phyloP scores from a whole-genome alignment of 2,888 invertebrate species.

The Calameuta idolon region DNA sequence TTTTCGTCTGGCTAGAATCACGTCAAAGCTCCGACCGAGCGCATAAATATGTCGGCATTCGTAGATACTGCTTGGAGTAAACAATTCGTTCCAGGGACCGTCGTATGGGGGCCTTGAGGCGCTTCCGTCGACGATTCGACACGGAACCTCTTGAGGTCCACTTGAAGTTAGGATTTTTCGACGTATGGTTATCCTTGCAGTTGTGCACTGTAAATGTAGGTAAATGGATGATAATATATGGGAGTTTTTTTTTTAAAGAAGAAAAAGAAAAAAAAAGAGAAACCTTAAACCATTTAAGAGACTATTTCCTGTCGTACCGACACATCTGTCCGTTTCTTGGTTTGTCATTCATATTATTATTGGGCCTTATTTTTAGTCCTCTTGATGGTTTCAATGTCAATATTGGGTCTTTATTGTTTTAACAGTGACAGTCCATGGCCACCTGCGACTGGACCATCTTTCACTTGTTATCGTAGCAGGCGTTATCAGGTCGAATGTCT shows the following conservation, averaged over 20 bases:
- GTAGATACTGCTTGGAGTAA: slow-evolving; percentile 1
- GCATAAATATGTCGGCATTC: slow-evolving; percentile 7
- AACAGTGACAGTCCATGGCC: background rate
- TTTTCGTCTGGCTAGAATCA: slow-evolving; percentile 21
- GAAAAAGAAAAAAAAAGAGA: background rate
- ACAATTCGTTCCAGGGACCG: background rate
- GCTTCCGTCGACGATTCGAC: background rate
- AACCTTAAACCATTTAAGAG: background rate
- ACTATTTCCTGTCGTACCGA: background rate
- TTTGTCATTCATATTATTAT: background rate
- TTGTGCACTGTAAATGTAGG: background rate
- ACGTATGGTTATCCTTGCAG: background rate
- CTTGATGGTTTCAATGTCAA: background rate
- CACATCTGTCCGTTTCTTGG: background rate
- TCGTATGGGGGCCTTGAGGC: background rate
- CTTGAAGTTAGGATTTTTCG: background rate
- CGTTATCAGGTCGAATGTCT: background rate
- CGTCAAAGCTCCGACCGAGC: slow-evolving; percentile 6
- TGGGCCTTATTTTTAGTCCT: background rate
- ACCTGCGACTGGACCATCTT: background rate
- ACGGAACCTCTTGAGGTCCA: background rate
- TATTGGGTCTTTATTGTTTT: background rate
- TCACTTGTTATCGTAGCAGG: background rate
- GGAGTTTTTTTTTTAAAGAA: too few species aligned
- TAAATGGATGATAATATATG: background rate